phyloP scores from a whole-genome alignment of 2,113 vertebrate genomes.

The Heloderma charlesbogerti region DNA sequence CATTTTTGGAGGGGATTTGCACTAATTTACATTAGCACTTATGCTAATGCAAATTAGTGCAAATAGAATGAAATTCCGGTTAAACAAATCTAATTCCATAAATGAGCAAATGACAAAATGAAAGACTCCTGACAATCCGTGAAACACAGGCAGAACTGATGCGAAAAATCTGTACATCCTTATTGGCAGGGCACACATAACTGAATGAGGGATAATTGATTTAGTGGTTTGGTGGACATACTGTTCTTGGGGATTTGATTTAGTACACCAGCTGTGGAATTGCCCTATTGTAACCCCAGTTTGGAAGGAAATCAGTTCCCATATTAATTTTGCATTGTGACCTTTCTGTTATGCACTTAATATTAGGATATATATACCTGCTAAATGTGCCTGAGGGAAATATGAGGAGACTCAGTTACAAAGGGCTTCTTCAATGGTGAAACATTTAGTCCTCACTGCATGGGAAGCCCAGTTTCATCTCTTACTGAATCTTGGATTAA shows the following conservation, averaged over 20 bases:
- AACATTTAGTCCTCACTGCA: neutral
- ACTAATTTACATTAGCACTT: no score
- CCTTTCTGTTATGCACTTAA: constrained; percentile 12
- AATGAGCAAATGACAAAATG: no score
- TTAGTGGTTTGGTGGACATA: neutral
- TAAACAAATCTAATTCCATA: no score
- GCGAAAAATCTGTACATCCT: no score
- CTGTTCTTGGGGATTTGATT: neutral
- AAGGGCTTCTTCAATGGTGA: neutral
- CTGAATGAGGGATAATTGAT: neutral
- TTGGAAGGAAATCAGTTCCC: neutral
- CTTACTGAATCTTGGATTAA: constrained; percentile 15
- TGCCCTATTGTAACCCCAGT: neutral
- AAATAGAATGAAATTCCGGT: no score
- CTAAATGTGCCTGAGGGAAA: constrained; percentile 14
- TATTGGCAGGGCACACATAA: neutral
- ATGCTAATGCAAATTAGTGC: no score
- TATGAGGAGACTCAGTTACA: neutral
- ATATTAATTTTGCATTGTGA: constrained; percentile 4
- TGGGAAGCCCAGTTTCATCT: neutral
- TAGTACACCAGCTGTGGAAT: neutral
- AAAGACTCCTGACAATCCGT: no score
- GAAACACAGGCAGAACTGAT: no score
- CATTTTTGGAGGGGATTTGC: no score
- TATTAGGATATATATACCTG: neutral